phyloP scores from a whole-genome alignment of 2,888 invertebrate species.

The Brachyopa scutellaris region DNA sequence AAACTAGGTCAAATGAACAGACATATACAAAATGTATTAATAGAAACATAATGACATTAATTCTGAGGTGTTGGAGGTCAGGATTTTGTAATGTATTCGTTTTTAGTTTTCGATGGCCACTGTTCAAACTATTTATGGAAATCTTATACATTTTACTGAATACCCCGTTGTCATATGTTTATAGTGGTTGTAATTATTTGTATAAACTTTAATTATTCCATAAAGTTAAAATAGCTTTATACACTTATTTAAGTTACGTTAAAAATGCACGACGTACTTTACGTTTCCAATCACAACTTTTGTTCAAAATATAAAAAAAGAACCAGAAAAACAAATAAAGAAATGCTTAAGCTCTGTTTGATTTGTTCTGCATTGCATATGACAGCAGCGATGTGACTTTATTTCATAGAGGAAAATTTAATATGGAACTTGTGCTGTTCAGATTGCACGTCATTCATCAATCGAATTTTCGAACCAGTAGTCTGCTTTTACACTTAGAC shows the following conservation, averaged over 20 bases:
- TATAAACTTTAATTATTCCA: neutral
- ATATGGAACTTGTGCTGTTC: too few species aligned
- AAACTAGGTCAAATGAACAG: conserved; percentile 28
- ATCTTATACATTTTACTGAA: neutral
- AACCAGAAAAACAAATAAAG: conserved; percentile 11
- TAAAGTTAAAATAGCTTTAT: neutral
- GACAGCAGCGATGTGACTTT: too few species aligned
- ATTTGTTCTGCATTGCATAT: neutral
- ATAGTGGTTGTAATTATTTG: neutral
- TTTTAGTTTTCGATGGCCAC: neutral
- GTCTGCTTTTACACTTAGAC: too few species aligned
- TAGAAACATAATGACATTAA: conserved; percentile 31
- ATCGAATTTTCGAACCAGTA: too few species aligned
- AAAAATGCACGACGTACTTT: conserved; percentile 5
- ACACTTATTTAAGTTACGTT: neutral
- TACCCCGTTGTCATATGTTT: neutral
- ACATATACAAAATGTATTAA: conserved; percentile 23
- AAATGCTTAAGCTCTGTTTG: neutral
- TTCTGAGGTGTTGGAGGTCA: conserved; percentile 24
- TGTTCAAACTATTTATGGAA: neutral
- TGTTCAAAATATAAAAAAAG: conserved; percentile 7
- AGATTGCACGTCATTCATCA: too few species aligned
- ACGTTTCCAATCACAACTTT: too few species aligned
- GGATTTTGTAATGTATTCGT: conserved; percentile 24
- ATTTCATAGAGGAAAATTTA: too few species aligned